phyloP scores from a whole-genome alignment of 2,888 invertebrate genomes.

The Artemia sp. region DNA sequence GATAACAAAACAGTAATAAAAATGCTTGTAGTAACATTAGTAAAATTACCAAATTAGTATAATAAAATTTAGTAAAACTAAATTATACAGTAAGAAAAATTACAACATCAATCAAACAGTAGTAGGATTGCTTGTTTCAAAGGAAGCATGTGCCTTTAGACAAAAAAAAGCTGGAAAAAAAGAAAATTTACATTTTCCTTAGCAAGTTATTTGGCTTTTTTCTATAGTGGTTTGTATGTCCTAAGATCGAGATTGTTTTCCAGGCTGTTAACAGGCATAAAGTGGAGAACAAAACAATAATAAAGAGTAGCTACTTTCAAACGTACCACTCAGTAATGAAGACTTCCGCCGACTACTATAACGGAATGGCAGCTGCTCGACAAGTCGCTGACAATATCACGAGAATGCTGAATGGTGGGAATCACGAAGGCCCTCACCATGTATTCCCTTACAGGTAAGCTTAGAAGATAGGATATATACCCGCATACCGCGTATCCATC shows the following conservation, averaged over 20 bases:
- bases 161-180: too few relatives aligned
- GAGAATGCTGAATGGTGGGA: conserved; percentile 40
- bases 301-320: conserved; percentile 55
- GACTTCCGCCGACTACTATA: conserved; percentile 63
- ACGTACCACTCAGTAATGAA: conserved; percentile 68
- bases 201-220: background rate
- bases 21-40: too few relatives aligned
- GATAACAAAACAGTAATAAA: too few relatives aligned
- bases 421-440: background rate
- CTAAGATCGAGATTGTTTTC: background rate
- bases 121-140: too few relatives aligned
- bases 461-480: too few relatives aligned
- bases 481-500: too few relatives aligned
- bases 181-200: too few relatives aligned
- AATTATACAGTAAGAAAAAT: too few relatives aligned
- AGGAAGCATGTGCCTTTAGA: too few relatives aligned
- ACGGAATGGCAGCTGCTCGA: conserved; percentile 56
- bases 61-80: too few relatives aligned
- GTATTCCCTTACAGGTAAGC: conserved; percentile 61
- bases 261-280: conserved; percentile 34
- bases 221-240: background rate
- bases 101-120: too few relatives aligned
- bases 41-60: too few relatives aligned
- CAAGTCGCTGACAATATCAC: conserved; percentile 58
- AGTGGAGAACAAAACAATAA: conserved; percentile 33